Evolutionary conservation across 2,797 vertebrate genomes (phyloP).

Genomic region (Sternarchorhynchus goeldii): DNA sequence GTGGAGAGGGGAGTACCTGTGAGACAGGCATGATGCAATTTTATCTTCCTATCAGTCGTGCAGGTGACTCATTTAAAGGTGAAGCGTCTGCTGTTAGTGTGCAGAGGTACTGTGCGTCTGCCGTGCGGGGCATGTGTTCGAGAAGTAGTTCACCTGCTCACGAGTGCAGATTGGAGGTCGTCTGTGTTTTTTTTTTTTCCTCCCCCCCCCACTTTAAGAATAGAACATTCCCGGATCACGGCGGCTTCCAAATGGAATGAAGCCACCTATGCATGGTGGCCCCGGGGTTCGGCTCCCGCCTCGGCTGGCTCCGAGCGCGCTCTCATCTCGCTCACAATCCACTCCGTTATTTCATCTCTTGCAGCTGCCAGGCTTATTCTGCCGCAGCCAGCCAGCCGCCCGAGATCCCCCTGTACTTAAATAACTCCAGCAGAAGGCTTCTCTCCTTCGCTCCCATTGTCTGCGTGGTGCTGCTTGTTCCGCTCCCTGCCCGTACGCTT

Average conservation of each 20-base stretch:
- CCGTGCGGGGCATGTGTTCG: constrained; percentile 27
- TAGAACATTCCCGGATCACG: constrained; percentile 57
- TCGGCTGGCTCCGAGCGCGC: constrained; percentile 48
- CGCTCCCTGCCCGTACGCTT: constrained; percentile 41
- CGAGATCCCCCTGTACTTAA: constrained; percentile 55
- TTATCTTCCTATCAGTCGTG: constrained; percentile 7
- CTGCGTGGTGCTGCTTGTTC: constrained; percentile 37
- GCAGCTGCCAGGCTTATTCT: constrained; percentile 54
- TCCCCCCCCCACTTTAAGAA: constrained; percentile 37
- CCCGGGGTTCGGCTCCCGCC: constrained; percentile 34
- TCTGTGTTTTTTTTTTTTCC: background rate
- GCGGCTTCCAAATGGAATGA: constrained; percentile 55
- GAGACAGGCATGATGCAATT: constrained; percentile 17
- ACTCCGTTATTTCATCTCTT: constrained; percentile 57
- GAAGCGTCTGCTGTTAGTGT: background rate
- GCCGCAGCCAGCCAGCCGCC: constrained; percentile 42
- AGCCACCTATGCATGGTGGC: constrained; percentile 26
- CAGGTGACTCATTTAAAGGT: constrained; percentile 15
- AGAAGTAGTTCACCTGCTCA: constrained; percentile 15
- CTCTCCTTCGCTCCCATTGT: constrained; percentile 33
- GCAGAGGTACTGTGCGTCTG: constrained; percentile 21
- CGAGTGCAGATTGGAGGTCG: constrained; percentile 31
- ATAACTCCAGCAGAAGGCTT: constrained; percentile 48
- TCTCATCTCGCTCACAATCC: constrained; percentile 54
- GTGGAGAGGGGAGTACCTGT: background rate